These are phyloP conservation scores for Sus cebifrons DNA, from an alignment of 2,797 vertebrate genomes.

Conservation along the genomic window DNA sequence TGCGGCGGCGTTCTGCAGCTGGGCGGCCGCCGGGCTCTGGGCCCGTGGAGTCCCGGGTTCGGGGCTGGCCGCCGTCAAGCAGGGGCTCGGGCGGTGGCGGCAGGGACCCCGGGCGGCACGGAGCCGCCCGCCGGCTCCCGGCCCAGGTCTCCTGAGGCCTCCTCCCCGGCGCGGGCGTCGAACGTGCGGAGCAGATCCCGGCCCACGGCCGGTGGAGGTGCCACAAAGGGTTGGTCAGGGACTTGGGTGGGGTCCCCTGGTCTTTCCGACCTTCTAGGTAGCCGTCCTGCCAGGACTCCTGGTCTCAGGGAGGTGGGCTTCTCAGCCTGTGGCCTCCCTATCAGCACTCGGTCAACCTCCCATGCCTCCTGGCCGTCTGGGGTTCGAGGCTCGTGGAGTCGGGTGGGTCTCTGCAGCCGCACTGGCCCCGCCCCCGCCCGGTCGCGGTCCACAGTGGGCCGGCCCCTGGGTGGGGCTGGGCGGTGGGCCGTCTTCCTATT, in stretches of 20 bases:
- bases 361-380: too few species aligned
- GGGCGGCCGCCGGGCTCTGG: not conserved
- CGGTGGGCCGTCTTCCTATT: accelerated
- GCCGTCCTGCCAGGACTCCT: too few species aligned
- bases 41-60: not conserved
- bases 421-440: accelerated
- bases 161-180: not conserved
- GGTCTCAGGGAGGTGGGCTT: not conserved
- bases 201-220: not conserved
- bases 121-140: accelerated
- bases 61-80: accelerated
- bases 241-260: not conserved
- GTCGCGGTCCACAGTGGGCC: not conserved
- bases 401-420: not conserved
- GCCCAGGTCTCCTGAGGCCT: accelerated
- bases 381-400: too few species aligned
- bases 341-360: not conserved
- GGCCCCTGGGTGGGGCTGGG: not conserved
- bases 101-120: accelerated
- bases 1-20: conserved; percentile 75
- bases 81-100: not conserved
- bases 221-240: not conserved
- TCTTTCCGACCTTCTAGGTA: accelerated
- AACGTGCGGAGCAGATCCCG: accelerated
- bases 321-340: not conserved